phyloP scores from a whole-genome alignment of 1,140 invertebrate species.

The Bombus polaris region DNA sequence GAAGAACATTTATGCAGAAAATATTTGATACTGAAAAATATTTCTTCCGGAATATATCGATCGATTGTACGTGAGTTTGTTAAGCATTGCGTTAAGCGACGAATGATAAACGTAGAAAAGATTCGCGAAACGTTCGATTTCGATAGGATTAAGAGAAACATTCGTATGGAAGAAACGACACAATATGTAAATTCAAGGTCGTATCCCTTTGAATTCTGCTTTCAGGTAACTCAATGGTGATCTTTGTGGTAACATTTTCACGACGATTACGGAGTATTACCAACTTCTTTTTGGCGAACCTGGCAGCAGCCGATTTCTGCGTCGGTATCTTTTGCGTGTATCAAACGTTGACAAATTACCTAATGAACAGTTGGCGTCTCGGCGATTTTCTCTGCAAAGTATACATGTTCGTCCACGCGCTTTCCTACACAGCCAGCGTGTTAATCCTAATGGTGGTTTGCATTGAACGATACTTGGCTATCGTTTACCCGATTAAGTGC shows the following conservation, averaged over 20 bases:
- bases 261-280: slow-evolving; percentile 90
- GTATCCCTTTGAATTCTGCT: not conserved
- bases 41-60: too few relatives aligned
- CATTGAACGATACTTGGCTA: slow-evolving; percentile 92
- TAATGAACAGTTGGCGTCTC: slow-evolving; percentile 90
- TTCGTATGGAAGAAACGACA: not conserved
- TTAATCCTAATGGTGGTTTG: slow-evolving; percentile 92
- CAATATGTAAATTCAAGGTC: not conserved
- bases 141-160: too few relatives aligned
- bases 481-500: slow-evolving; percentile 91
- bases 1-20: too few relatives aligned
- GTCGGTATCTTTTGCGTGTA: slow-evolving; percentile 94
- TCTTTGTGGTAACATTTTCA: slow-evolving; percentile 90
- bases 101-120: too few relatives aligned
- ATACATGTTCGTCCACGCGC: slow-evolving; percentile 91
- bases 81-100: too few relatives aligned
- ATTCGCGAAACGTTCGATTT: too few relatives aligned
- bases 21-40: too few relatives aligned
- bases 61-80: too few relatives aligned
- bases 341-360: slow-evolving; percentile 90
- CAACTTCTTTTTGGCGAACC: slow-evolving; percentile 92
- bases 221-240: slow-evolving; percentile 91
- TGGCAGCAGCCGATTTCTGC: slow-evolving; percentile 92
- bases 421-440: slow-evolving; percentile 92
- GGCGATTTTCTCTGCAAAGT: slow-evolving; percentile 92